Percentiles rank a stretch among this genome's conserved stretches.
Evolutionary conservation across 2,797 vertebrate genomes (phyloP).

Genomic region (Halcyon leucocephala): DNA sequence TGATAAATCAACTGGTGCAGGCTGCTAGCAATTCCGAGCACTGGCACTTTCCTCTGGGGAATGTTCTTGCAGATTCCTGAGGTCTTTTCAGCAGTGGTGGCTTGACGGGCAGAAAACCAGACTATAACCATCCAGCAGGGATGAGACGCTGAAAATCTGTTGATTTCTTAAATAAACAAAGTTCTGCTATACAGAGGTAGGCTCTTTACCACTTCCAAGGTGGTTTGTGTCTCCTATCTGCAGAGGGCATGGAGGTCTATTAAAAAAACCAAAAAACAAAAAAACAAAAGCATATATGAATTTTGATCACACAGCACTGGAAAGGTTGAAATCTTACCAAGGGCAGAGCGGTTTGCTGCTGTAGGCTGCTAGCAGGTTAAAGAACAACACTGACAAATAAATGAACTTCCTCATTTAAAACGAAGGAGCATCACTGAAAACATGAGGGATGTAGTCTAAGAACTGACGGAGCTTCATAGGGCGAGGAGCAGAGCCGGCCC

Average conservation of each 20-base stretch:
- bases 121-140: background rate
- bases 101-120: background rate
- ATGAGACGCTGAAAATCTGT: background rate
- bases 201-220: background rate
- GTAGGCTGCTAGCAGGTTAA: background rate
- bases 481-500: background rate
- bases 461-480: rapidly evolving
- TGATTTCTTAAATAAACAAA: background rate
- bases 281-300: background rate
- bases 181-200: background rate
- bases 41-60: background rate
- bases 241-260: background rate
- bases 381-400: conserved; percentile 4
- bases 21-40: background rate
- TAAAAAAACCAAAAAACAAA: no score
- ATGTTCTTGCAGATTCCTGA: background rate
- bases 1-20: background rate
- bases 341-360: background rate
- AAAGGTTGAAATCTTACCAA: background rate
- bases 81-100: background rate
- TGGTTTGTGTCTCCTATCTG: background rate
- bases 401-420: background rate
- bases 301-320: background rate
- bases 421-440: background rate
- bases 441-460: background rate